A percentile compares a stretch with the other conserved stretches of the same genome.
Evolutionary conservation across 2,888 invertebrate genomes (phyloP).

Genomic region (Dugesia japonica): DNA sequence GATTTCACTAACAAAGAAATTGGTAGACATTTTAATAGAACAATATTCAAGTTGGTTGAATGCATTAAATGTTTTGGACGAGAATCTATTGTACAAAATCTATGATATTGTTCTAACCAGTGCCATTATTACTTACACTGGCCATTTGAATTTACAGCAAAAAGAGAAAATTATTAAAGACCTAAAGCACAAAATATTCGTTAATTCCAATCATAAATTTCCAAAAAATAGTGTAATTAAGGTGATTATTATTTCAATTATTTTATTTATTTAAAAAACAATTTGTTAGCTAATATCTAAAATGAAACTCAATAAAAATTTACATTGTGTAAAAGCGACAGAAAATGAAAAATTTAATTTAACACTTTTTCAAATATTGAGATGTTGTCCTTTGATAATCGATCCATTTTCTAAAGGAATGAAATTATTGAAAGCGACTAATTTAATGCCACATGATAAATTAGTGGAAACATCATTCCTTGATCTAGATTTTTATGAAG

Average conservation of each 20-base stretch:
- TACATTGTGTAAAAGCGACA: not conserved
- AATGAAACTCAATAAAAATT: not conserved
- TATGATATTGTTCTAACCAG: not conserved
- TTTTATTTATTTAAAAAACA: no score
- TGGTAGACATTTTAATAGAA: not conserved
- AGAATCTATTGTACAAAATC: not conserved
- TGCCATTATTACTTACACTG: not conserved
- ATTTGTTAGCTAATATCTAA: not conserved
- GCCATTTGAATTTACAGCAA: not conserved
- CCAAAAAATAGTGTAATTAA: not conserved
- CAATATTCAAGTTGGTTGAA: not conserved
- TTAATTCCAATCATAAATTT: not conserved
- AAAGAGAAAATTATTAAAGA: not conserved
- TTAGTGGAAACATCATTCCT: not conserved
- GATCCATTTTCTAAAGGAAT: not conserved
- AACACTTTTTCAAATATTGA: not conserved
- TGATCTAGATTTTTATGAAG: not conserved
- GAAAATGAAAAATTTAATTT: not conserved
- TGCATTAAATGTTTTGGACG: not conserved
- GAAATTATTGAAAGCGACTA: not conserved
- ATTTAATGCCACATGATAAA: not conserved
- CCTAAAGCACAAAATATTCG: not conserved
- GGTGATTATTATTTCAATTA: no score
- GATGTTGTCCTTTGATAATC: not conserved
- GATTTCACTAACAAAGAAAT: not conserved